Conservation (phyloP, 64 coral and sea anemone genomes). For the Stylophora pistillata region DNA sequence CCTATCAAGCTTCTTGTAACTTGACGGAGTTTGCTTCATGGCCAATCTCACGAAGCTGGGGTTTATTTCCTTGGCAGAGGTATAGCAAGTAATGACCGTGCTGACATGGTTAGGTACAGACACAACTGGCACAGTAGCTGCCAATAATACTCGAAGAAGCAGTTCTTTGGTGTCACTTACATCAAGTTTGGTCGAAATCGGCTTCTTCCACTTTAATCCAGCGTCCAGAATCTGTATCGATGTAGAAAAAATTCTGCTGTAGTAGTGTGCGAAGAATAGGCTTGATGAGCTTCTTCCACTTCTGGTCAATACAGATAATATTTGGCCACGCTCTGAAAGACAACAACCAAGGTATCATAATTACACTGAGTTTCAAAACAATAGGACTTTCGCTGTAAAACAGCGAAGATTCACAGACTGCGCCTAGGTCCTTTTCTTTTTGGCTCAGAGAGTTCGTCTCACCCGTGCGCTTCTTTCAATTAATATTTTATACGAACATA, state of each 20-base stretch:
- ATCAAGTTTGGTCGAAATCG: constrained; percentile 23
- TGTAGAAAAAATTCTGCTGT: constrained; percentile 42
- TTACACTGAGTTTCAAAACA: neutral
- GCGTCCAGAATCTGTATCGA: constrained; percentile 8
- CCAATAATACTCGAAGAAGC: constrained; percentile 19
- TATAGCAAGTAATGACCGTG: neutral
- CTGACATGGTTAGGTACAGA: constrained; percentile 60
- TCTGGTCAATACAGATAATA: constrained; percentile 24
- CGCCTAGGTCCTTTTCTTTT: too few species aligned
- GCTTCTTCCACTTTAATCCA: constrained; percentile 64
- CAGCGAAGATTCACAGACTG: too few species aligned
- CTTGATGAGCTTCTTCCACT: constrained; percentile 66
- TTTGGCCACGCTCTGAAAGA: constrained; percentile 72
- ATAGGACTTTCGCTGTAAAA: neutral
- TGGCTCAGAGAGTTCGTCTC: too few species aligned
- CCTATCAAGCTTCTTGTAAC: constrained; percentile 21
- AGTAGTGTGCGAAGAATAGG: constrained; percentile 43
- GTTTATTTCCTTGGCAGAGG: constrained; percentile 12
- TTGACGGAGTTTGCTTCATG: neutral
- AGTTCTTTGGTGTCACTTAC: constrained; percentile 14
- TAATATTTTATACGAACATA: too few species aligned
- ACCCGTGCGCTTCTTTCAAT: too few species aligned
- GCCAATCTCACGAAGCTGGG: constrained; percentile 2
- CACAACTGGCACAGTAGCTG: constrained; percentile 38
- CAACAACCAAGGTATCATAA: neutral